Conservation (phyloP, 2,888 invertebrate genomes). For the Caenorhabditis uteleia region DNA sequence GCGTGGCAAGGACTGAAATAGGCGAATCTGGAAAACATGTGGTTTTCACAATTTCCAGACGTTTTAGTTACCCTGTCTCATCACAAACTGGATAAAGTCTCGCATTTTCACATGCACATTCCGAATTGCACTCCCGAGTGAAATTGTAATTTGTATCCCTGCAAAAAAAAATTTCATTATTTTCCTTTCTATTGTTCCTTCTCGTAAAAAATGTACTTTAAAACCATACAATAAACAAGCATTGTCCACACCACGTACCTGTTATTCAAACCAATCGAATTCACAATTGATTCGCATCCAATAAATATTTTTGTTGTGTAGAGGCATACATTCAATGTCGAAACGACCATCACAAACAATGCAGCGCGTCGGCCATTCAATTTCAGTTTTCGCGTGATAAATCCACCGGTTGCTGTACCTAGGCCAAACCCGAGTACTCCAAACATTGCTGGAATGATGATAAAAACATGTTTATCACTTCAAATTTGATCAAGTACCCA, state of each 20-base stretch:
- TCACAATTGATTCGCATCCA: conserved; percentile 64
- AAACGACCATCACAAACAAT: conserved; percentile 60
- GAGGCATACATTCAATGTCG: conserved; percentile 56
- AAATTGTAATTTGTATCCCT: conserved; percentile 62
- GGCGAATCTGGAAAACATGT: conserved; percentile 24
- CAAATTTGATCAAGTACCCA: conserved; percentile 52
- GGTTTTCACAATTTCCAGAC: neutral
- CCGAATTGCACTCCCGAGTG: conserved; percentile 66
- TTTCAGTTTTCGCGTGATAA: conserved; percentile 55
- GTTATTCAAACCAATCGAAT: conserved; percentile 53
- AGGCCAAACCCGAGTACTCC: conserved; percentile 69
- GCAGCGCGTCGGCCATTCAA: conserved; percentile 49
- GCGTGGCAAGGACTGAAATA: conserved; percentile 71
- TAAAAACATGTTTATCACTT: neutral
- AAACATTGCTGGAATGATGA: conserved; percentile 58
- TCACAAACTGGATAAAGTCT: conserved; percentile 70
- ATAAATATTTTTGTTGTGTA: conserved; percentile 63
- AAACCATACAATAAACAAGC: neutral
- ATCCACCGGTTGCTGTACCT: conserved; percentile 61
- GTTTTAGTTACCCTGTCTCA: conserved; percentile 41
- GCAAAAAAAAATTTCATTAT: conserved; percentile 6
- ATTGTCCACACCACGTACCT: conserved; percentile 26
- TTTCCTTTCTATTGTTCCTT: neutral
- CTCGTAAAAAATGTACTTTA: conserved; percentile 1
- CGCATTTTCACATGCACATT: conserved; percentile 68